Base-by-base conservation (phyloP, 1,140 invertebrate genomes). In the Zaprionus tsacasi region DNA sequence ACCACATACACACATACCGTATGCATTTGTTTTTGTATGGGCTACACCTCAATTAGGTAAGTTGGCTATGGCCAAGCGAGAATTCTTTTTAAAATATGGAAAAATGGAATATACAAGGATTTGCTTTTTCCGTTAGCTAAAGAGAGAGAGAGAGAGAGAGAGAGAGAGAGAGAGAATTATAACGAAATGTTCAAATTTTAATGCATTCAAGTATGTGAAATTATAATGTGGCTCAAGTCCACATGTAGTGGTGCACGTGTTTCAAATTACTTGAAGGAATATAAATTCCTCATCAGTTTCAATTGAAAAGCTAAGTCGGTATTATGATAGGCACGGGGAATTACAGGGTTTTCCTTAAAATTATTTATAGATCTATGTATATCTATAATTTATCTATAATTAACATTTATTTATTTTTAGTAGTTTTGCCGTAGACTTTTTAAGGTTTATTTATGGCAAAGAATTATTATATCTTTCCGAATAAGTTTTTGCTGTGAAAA, bases 21-120 rank as follows among this genome's bases (percentile, higher is more conserved):
- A 11, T 58, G 27, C 57, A 70, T 75, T 70, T 70, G 58, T 75
- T 57, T 75, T 35, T 54, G 50, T 64, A 70, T 70, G 57, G 66
- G 38, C 60, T 50, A 61, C 35, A 54, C 27, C 57, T 68, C 52
- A 74, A 68, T 75, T 64, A 58, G 55, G 36, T 25, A 70, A 64
- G 59, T 63, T 57, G 58, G 43, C 66, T 67, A 60, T 63, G 67
- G 67, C 11, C 59, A 64, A 45, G 43, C 43, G 54, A 27, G 59
- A 58, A 61, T 54, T 70, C 67, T 64, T 75, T 70, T 25, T 36
- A 64, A 70, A 21, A 21, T 21, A 21, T 21, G 21, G 21, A 21
- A 21, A 64, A 52, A 54, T 56, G 61, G 21, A 33, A 66, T 45
- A 45, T 58, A 50, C 55, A 50, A 68, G 65, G 40, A 58, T 69